Evolutionary conservation across 1,140 invertebrate species (phyloP).

Genomic region (Brachionus paranguensis): DNA sequence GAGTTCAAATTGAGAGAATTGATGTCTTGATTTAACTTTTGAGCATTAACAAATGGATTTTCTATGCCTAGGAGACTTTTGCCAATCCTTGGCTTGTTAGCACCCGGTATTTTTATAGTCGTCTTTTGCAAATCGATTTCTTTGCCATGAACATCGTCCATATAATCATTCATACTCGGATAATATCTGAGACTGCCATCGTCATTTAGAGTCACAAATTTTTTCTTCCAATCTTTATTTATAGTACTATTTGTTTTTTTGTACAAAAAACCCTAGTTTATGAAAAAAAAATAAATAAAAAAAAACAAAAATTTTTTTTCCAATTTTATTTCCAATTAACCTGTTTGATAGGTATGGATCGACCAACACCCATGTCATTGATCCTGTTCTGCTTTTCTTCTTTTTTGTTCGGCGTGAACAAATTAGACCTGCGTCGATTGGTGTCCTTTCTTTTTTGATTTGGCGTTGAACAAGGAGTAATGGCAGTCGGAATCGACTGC

Average conservation of each 20-base stretch:
- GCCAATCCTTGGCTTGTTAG: slow-evolving; percentile 28
- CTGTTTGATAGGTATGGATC: slow-evolving; percentile 91
- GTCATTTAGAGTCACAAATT: slow-evolving; percentile 90
- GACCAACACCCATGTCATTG: slow-evolving; percentile 70
- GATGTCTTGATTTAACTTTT: slow-evolving; percentile 24
- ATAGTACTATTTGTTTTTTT: slow-evolving; percentile 89
- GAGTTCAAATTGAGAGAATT: slow-evolving; percentile 5
- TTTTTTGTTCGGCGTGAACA: slow-evolving; percentile 81
- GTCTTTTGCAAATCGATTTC: slow-evolving; percentile 91
- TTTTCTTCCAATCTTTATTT: slow-evolving; percentile 97
- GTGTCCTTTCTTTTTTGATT: slow-evolving; percentile 66
- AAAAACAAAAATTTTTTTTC: not conserved
- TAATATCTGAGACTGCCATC: slow-evolving; percentile 91
- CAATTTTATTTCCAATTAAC: slow-evolving; percentile 42
- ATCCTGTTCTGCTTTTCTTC: slow-evolving; percentile 60
- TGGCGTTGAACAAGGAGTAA: slow-evolving; percentile 61
- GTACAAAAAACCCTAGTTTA: slow-evolving; percentile 73
- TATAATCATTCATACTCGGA: slow-evolving; percentile 91
- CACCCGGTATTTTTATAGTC: slow-evolving; percentile 89
- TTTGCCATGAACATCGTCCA: slow-evolving; percentile 93
- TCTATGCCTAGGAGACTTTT: slow-evolving; percentile 1
- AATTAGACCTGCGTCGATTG: slow-evolving; percentile 75
- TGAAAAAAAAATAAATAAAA: not conserved
- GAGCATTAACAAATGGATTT: not conserved
- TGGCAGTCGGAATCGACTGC: slow-evolving; percentile 49